phyloP scores from a whole-genome alignment of 30 jellyfish, hydroid and myxozoan genomes.

The Chironex yamaguchii region DNA sequence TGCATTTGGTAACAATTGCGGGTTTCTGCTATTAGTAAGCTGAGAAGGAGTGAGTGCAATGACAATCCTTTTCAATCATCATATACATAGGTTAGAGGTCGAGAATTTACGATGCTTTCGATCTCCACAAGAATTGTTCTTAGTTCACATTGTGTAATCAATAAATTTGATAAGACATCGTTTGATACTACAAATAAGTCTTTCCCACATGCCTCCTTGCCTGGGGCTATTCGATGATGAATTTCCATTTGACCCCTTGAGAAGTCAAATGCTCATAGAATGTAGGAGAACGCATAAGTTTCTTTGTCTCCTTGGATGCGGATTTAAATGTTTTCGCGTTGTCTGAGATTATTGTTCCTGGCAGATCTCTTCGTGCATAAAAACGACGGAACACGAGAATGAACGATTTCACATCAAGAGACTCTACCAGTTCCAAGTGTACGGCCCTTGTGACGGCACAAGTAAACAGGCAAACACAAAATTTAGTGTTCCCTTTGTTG shows the following conservation, averaged over 20 bases:
- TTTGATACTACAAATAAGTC: conserved; percentile 25
- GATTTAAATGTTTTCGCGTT: conserved; percentile 59
- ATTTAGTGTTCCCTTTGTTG: no score
- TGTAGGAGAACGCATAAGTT: conserved; percentile 14
- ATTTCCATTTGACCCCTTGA: conserved; percentile 42
- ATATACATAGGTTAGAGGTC: conserved; percentile 41
- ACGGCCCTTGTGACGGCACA: conserved; percentile 63
- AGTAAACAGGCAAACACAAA: conserved; percentile 63
- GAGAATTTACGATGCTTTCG: conserved; percentile 26
- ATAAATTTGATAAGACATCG: conserved; percentile 23
- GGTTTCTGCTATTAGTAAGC: conserved; percentile 44
- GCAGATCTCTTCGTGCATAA: conserved; percentile 62
- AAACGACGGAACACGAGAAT: conserved; percentile 60
- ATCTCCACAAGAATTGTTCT: conserved; percentile 27
- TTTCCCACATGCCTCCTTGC: conserved; percentile 52
- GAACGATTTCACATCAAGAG: conserved; percentile 50
- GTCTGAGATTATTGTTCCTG: conserved; percentile 36
- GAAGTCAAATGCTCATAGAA: not conserved
- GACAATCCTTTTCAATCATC: conserved; percentile 18
- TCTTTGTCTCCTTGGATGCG: conserved; percentile 39
- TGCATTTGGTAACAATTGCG: conserved; percentile 32
- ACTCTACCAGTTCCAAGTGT: conserved; percentile 56
- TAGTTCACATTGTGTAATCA: conserved; percentile 35
- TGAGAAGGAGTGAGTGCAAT: conserved; percentile 56
- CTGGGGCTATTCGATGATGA: conserved; percentile 24